phyloP scores from a whole-genome alignment of 2,113 vertebrate species.

The Entelurus aequoreus region DNA sequence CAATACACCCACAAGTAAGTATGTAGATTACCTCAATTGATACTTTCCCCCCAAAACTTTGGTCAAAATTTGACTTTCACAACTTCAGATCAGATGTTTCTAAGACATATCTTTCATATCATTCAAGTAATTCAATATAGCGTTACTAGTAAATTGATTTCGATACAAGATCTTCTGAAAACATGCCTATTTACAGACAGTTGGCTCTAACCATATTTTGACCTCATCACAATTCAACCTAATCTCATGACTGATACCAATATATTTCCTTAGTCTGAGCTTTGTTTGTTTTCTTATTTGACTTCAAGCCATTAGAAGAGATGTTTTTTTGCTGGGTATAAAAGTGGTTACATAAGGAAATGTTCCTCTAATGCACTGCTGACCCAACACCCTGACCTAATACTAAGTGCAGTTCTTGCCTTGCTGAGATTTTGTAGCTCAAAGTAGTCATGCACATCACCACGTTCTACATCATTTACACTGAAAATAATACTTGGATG shows the following conservation, averaged over 20 bases:
- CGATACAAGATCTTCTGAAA: no score
- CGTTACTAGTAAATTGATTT: no score
- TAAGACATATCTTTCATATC: no score
- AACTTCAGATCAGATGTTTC: no score
- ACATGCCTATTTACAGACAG: no score
- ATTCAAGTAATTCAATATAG: no score
- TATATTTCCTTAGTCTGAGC: not conserved
- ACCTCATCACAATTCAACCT: not conserved
- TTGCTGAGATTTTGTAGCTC: constrained; percentile 17
- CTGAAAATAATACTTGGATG: constrained; percentile 1
- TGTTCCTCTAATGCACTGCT: constrained; percentile 44
- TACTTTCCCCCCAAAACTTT: no score
- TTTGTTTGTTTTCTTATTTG: constrained; percentile 1
- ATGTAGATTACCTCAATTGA: no score
- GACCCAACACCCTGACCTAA: constrained; percentile 47
- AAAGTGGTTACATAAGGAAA: constrained; percentile 54
- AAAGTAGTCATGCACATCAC: not conserved
- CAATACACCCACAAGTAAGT: no score
- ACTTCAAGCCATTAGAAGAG: constrained; percentile 40
- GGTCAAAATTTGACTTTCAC: no score
- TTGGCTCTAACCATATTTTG: no score
- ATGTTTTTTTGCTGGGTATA: constrained; percentile 25
- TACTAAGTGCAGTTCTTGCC: constrained; percentile 19
- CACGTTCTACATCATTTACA: constrained; percentile 1
- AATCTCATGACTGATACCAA: not conserved